Evolutionary conservation across 1,140 invertebrate genomes (phyloP).

Genomic region (Atopsyche davidsoni): DNA sequence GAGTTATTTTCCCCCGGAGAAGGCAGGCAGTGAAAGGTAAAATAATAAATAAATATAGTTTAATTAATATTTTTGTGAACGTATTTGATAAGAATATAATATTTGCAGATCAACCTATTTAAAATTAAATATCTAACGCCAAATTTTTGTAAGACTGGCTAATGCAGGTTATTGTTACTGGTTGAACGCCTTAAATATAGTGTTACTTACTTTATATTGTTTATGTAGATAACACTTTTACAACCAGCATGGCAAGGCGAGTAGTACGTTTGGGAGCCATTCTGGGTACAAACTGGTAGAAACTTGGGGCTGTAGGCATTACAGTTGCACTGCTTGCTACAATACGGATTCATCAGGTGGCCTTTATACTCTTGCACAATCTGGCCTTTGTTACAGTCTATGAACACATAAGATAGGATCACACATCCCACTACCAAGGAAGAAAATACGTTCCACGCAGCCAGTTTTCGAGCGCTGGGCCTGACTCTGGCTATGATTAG

Average conservation of each 20-base stretch:
- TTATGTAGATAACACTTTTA: slow-evolving; percentile 34
- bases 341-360: slow-evolving; percentile 46
- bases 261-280: slow-evolving; percentile 53
- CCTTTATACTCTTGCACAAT: slow-evolving; percentile 40
- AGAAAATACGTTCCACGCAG: slow-evolving; percentile 52
- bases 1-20: too few relatives aligned
- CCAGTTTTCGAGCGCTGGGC: slow-evolving; percentile 49
- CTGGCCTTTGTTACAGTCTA: slow-evolving; percentile 50
- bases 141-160: too few relatives aligned
- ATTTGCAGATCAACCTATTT: too few relatives aligned
- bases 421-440: slow-evolving; percentile 44
- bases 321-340: slow-evolving; percentile 59
- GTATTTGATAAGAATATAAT: too few relatives aligned
- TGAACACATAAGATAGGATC: slow-evolving; percentile 53
- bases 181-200: slow-evolving; percentile 13
- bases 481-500: slow-evolving; percentile 54
- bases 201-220: slow-evolving; percentile 33
- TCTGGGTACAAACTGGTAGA: slow-evolving; percentile 58
- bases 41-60: slow-evolving; percentile 15
- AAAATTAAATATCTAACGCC: too few relatives aligned
- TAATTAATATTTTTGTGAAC: too few relatives aligned
- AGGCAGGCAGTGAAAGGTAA: slow-evolving; percentile 2
- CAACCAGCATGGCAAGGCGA: slow-evolving; percentile 70
- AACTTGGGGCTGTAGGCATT: slow-evolving; percentile 51
- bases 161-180: too few relatives aligned